These are phyloP conservation scores for Craseonycteris thonglongyai DNA, from an alignment of 2,113 vertebrate species.

Conservation along the genomic window DNA sequence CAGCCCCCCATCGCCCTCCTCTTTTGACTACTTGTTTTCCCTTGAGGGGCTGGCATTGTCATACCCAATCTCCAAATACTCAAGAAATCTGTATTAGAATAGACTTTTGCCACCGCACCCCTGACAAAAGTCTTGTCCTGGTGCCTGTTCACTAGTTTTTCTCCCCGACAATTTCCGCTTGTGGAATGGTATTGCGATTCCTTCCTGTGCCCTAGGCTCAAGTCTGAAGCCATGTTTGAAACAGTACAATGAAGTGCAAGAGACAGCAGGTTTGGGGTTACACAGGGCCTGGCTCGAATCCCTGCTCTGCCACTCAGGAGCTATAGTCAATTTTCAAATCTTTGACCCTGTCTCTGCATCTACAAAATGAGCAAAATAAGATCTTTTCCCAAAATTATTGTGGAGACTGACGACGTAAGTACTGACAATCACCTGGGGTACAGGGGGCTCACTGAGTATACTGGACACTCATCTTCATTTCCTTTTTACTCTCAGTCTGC, in stretches of 20 bases:
- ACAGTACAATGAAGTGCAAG: neutral
- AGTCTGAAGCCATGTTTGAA: neutral
- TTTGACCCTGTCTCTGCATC: neutral
- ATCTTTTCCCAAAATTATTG: rapidly evolving
- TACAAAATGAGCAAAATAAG: neutral
- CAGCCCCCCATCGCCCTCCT: neutral
- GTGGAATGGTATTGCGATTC: neutral
- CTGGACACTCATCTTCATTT: neutral
- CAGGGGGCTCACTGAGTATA: too few species aligned
- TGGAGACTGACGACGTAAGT: neutral
- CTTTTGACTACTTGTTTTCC: neutral
- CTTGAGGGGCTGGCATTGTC: neutral
- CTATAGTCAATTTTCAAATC: neutral
- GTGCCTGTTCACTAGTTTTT: rapidly evolving
- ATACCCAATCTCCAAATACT: neutral
- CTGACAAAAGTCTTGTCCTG: neutral
- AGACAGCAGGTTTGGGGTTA: rapidly evolving
- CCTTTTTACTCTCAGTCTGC: neutral
- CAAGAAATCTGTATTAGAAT: neutral
- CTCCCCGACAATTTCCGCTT: neutral
- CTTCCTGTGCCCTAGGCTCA: rapidly evolving
- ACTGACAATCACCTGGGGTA: rapidly evolving
- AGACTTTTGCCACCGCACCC: neutral
- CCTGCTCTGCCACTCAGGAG: neutral
- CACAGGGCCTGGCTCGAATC: rapidly evolving